These are phyloP conservation scores for Hycleus phaleratus DNA, from an alignment of 1,140 invertebrate species.

Conservation along the genomic window DNA sequence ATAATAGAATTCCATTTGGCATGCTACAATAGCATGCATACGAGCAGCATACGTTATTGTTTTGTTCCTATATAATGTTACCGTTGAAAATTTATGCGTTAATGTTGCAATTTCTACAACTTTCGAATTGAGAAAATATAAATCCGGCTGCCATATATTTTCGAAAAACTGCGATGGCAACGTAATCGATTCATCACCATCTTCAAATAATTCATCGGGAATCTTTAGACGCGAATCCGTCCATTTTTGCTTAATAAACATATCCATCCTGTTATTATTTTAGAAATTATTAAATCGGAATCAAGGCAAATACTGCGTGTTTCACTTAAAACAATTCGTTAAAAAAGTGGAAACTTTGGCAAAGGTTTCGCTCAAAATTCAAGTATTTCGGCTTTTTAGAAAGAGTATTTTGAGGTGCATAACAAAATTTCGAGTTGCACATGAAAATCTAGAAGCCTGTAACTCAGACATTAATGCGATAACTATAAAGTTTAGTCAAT, in stretches of 20 bases:
- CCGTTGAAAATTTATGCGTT: conserved; percentile 71
- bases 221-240: conserved; percentile 64
- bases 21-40: conserved; percentile 76
- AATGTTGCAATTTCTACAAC: conserved; percentile 71
- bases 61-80: conserved; percentile 69
- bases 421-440: too few species aligned
- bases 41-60: conserved; percentile 68
- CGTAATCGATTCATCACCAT: conserved; percentile 68
- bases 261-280: conserved; percentile 58
- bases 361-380: too few species aligned
- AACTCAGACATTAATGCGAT: too few species aligned
- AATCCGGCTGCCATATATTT: conserved; percentile 78
- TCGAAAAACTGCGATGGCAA: conserved; percentile 72
- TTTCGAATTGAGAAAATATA: conserved; percentile 80
- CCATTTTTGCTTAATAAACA: conserved; percentile 78
- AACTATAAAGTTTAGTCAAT: too few species aligned
- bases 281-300: background rate
- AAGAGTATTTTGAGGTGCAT: too few species aligned
- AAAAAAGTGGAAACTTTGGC: too few species aligned
- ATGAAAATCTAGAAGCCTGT: too few species aligned
- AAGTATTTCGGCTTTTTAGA: too few species aligned
- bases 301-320: background rate
- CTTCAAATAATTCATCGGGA: conserved; percentile 65
- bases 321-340: background rate
- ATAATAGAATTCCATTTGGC: conserved; percentile 78